These are phyloP conservation scores for Ceyx margarethae DNA, from an alignment of 2,113 vertebrate species.

Conservation along the genomic window DNA sequence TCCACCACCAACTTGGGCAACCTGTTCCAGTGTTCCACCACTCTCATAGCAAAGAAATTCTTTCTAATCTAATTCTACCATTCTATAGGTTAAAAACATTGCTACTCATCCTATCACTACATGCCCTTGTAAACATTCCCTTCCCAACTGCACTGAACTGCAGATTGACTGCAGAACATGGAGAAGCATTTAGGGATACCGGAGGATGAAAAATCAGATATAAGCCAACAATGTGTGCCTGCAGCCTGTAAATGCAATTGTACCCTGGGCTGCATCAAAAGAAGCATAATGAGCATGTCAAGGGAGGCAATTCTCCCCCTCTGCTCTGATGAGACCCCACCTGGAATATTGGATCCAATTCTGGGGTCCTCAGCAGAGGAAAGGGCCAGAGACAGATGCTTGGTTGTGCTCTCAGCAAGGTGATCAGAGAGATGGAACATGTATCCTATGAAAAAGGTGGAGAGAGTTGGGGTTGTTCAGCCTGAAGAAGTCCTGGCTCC, in stretches of 20 bases:
- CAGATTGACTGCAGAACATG: not conserved
- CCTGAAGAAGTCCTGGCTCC: not conserved
- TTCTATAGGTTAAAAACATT: too few relatives aligned
- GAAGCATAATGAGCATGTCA: not conserved
- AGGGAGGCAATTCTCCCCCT: not conserved
- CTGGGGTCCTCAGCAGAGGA: not conserved
- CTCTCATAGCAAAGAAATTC: too few relatives aligned
- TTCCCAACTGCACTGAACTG: too few relatives aligned
- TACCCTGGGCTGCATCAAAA: not conserved
- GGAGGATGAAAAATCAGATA: not conserved
- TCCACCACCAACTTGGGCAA: too few relatives aligned
- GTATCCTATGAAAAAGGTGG: not conserved
- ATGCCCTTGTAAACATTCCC: too few relatives aligned
- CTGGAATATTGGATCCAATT: not conserved
- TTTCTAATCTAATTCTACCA: too few relatives aligned
- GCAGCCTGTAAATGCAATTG: not conserved
- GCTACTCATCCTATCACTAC: too few relatives aligned
- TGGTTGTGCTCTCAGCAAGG: not conserved
- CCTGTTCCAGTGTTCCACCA: too few relatives aligned
- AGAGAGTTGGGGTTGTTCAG: not conserved
- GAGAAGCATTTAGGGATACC: not conserved
- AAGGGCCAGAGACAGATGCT: not conserved
- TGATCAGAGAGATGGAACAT: not conserved
- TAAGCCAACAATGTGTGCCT: rapidly evolving
- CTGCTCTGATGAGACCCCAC: not conserved